These are phyloP conservation scores for Agrilus planipennis DNA, from an alignment of 1,140 invertebrate genomes.

Conservation along the genomic window DNA sequence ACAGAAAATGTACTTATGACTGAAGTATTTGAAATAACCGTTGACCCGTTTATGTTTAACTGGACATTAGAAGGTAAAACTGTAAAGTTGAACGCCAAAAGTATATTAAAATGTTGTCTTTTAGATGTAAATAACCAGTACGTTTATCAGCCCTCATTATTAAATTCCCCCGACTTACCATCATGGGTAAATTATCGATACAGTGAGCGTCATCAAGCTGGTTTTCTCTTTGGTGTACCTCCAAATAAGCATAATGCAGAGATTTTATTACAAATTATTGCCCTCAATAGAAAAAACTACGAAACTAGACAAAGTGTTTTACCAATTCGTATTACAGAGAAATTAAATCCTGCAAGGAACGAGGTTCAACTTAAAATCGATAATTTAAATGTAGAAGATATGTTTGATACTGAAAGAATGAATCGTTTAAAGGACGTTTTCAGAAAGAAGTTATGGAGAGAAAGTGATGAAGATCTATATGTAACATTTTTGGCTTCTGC, in stretches of 20 bases:
- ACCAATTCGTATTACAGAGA: slow-evolving; percentile 50
- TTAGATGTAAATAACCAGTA: slow-evolving; percentile 45
- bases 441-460: slow-evolving; percentile 47
- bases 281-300: slow-evolving; percentile 62
- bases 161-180: slow-evolving; percentile 67
- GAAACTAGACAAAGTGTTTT: slow-evolving; percentile 55
- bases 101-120: slow-evolving; percentile 5
- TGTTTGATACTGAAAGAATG: slow-evolving; percentile 55
- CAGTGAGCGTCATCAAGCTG: slow-evolving; percentile 55
- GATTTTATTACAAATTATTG: slow-evolving; percentile 59
- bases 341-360: slow-evolving; percentile 53
- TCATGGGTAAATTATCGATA: slow-evolving; percentile 73
- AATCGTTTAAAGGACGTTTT: slow-evolving; percentile 64
- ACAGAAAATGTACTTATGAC: slow-evolving; percentile 40
- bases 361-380: slow-evolving; percentile 80
- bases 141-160: slow-evolving; percentile 52
- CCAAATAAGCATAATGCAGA: slow-evolving; percentile 45
- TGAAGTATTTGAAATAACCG: slow-evolving; percentile 50
- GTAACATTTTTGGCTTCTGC: slow-evolving; percentile 74
- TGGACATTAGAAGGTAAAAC: slow-evolving; percentile 49
- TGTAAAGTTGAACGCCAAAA: not conserved
- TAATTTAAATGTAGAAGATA: slow-evolving; percentile 75
- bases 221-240: slow-evolving; percentile 70
- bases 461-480: slow-evolving; percentile 55
- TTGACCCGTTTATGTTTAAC: slow-evolving; percentile 52